A percentile compares a stretch with the other conserved stretches of the same genome.
phyloP scores from a whole-genome alignment of 2,888 invertebrate genomes.

The Serrognathus titanus region DNA sequence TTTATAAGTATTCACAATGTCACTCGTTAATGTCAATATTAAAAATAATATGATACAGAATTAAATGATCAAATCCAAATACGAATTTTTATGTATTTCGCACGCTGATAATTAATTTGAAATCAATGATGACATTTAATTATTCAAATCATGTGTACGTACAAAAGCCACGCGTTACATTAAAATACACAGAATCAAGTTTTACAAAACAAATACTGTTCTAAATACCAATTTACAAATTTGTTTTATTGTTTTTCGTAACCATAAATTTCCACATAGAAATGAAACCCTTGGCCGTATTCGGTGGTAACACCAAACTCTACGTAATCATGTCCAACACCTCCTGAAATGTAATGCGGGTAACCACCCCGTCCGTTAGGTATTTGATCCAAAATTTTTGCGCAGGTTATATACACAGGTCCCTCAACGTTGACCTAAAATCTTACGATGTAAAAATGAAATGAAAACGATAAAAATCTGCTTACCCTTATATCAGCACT shows the following conservation, averaged over 20 bases:
- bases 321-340: slow-evolving; percentile 46
- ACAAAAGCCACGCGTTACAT: no score
- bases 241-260: slow-evolving; percentile 2
- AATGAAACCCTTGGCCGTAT: slow-evolving; percentile 51
- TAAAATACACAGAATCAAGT: no score
- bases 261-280: slow-evolving; percentile 50
- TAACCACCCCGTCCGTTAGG: slow-evolving; percentile 38
- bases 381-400: slow-evolving; percentile 44
- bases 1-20: no score
- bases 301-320: slow-evolving; percentile 46
- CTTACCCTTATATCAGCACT: slow-evolving; percentile 41
- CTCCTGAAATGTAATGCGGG: slow-evolving; percentile 43
- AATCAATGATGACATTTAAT: no score
- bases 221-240: no score
- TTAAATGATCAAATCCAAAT: no score
- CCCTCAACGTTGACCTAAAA: slow-evolving; percentile 47
- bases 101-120: no score
- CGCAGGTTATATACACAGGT: slow-evolving; percentile 46
- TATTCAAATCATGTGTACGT: no score
- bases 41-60: no score
- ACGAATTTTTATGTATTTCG: no score
- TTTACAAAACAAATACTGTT: no score
- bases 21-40: no score
- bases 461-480: neutral
- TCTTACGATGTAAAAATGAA: neutral